Base-by-base conservation (phyloP, 1,140 invertebrate genomes). In the Bombus pascuorum region DNA sequence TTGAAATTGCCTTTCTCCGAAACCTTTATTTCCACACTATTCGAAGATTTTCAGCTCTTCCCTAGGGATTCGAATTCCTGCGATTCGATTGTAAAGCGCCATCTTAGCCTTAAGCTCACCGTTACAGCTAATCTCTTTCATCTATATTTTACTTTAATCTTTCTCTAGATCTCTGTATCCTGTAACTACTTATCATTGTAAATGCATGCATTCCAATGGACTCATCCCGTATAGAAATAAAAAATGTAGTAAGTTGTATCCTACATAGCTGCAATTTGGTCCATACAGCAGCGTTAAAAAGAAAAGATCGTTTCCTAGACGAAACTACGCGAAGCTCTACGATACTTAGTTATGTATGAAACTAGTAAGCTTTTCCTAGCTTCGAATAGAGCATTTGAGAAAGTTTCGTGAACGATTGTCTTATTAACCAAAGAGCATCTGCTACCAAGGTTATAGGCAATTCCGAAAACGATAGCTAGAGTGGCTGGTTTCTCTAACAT, bases 361-460 rank as follows among this genome's bases (percentile, higher is more conserved):
- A 62, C 28, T 13, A 62, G 34, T 47, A 1, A 37, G n/a, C 9
- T 32, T 18, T 53, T 2, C 65, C 22, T 25, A 28, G 18, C 39
- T 62, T 62, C 32, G 68, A 74, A 25, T 8, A 8, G 32, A 81
- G 3, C 12, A 85, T 81, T 57, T 37, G 34, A 80, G 42, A 83
- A 73, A 80, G 76, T 81, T 70, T 39, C 32, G 62, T 15, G 71
- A 44, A 79, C 76, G 71, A 79, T 86, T 34, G 37, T 10, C 28
- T 34, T 34, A 37, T 62, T 74, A 32, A 25, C 34, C 47, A 47
- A 65, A 76, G 88, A 87, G 57, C 88, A 89, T 86, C 88, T 77
- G 85, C 71, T 62, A 18, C 65, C 37, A n/a, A 10, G 34, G 59
- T 47, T 68, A 79, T n/a, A 76, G 70, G 39, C 62, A 85, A 42